A percentile compares a stretch with the other conserved stretches of the same genome.
These are phyloP conservation scores for Escarpia spicata DNA, from an alignment of 2,888 invertebrate genomes.

Conservation along the genomic window DNA sequence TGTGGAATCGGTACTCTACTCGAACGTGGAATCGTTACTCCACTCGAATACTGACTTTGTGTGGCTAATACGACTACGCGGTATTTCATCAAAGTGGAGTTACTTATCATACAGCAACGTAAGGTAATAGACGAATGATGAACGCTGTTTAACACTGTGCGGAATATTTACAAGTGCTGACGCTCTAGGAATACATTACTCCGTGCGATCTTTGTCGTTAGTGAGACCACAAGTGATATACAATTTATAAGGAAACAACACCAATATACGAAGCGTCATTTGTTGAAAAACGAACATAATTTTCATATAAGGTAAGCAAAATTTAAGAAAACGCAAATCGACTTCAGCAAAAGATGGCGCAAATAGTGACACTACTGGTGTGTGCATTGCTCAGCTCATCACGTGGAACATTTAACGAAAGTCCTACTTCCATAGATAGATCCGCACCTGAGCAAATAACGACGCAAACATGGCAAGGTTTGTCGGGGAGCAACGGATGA, in stretches of 20 bases:
- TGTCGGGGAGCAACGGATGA: background rate
- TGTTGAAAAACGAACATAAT: background rate
- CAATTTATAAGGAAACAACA: background rate
- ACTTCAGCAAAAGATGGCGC: background rate
- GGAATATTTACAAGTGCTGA: background rate
- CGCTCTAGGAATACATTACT: background rate
- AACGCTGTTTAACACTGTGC: too few relatives aligned
- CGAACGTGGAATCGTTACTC: background rate
- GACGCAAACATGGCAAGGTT: background rate
- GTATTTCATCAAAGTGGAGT: too few relatives aligned
- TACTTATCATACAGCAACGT: too few relatives aligned
- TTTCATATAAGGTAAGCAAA: background rate
- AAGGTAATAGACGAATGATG: too few relatives aligned
- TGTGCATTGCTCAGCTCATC: background rate
- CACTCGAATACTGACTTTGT: background rate
- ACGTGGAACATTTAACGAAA: background rate
- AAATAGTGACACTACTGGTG: background rate
- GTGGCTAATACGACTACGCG: background rate
- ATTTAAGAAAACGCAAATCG: background rate
- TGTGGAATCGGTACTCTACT: background rate
- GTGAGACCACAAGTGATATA: background rate
- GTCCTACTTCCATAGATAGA: background rate
- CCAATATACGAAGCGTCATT: background rate
- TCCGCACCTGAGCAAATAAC: background rate
- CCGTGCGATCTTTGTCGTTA: background rate